These are phyloP conservation scores for Helicoverpa zea DNA, from an alignment of 1,140 invertebrate genomes.

Conservation along the genomic window DNA sequence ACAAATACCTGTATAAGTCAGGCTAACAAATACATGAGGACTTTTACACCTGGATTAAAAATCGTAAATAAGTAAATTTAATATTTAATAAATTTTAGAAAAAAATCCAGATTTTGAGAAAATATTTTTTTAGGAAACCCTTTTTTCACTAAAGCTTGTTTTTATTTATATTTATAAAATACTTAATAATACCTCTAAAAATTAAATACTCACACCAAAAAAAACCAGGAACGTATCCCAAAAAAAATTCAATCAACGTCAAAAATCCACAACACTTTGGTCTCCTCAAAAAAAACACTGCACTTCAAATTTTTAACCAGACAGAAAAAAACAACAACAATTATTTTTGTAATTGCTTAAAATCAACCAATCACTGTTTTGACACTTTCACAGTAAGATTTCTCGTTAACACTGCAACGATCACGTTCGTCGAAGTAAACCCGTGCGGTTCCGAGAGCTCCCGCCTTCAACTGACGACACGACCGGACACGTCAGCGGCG, in stretches of 20 bases:
- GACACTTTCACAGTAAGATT: conserved; percentile 1
- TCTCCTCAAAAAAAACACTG: conserved; percentile 12
- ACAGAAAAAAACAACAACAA: conserved; percentile 7
- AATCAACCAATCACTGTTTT: not conserved
- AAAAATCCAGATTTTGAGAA: no score
- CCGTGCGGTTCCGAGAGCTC: not conserved
- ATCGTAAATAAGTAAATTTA: no score
- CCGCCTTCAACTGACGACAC: conserved; percentile 26
- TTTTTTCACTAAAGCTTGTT: no score
- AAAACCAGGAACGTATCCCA: not conserved
- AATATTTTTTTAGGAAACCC: no score
- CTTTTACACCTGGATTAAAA: not conserved
- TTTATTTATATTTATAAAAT: not conserved
- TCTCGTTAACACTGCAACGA: not conserved
- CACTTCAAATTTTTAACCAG: not conserved
- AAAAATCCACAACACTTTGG: conserved; percentile 1
- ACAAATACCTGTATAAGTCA: conserved; percentile 7
- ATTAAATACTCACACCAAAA: not conserved
- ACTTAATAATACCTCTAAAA: not conserved
- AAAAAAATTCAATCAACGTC: not conserved
- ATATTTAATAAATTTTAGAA: no score
- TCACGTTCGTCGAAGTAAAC: conserved; percentile 4
- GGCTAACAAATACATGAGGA: not conserved
- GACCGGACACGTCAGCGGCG: conserved; percentile 50
- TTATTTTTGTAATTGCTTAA: no score